A percentile compares a stretch with the other conserved stretches of the same genome.
Evolutionary conservation across 35 echinoderm and acorn worm genomes (phyloP).

Genomic region (Diadema setosum): DNA sequence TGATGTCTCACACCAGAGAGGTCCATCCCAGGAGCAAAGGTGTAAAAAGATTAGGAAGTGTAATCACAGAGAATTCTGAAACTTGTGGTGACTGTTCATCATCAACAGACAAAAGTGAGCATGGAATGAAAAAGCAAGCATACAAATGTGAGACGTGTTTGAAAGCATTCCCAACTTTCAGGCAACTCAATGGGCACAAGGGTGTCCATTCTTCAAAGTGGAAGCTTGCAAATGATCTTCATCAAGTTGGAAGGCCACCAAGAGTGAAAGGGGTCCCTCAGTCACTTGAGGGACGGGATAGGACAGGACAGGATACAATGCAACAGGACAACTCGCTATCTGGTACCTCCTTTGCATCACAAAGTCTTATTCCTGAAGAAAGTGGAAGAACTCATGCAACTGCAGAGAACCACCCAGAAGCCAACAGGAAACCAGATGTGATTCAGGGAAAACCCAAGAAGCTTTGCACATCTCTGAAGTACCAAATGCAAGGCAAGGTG

Average conservation of each 20-base stretch:
- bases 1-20: background rate
- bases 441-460: no score
- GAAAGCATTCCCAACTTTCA: background rate
- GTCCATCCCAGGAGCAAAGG: background rate
- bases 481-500: background rate
- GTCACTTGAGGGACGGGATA: no score
- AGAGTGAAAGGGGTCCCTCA: background rate
- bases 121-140: background rate
- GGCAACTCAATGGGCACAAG: background rate
- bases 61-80: background rate
- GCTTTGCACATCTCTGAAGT: background rate
- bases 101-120: background rate
- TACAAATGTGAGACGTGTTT: background rate
- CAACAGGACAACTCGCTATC: no score
- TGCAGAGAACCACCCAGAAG: no score
- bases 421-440: no score
- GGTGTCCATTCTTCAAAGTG: slow-evolving; percentile 1
- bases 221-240: background rate
- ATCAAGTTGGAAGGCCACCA: background rate
- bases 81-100: background rate
- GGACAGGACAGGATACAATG: no score
- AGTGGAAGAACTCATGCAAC: no score
- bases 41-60: background rate
- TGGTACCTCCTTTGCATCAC: no score
- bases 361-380: no score